These are phyloP conservation scores for Chrysolina americana DNA, from an alignment of 2,888 invertebrate genomes.

Conservation along the genomic window DNA sequence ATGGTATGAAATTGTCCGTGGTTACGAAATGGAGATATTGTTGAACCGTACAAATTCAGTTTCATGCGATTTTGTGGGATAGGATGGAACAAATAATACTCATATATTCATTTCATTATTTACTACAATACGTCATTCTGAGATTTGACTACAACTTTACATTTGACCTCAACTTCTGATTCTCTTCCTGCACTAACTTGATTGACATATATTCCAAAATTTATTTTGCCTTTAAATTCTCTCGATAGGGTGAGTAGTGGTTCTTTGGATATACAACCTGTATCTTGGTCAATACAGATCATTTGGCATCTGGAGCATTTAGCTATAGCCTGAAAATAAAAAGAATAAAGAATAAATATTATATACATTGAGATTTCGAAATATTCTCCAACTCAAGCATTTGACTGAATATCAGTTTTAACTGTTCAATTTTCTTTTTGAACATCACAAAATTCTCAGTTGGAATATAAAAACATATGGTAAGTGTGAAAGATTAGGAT, in stretches of 20 bases:
- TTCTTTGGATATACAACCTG: slow-evolving; percentile 84
- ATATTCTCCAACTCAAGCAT: too few species aligned
- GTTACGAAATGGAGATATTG: too few species aligned
- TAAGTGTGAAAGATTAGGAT: too few species aligned
- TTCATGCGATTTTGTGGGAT: too few species aligned
- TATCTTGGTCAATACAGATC: slow-evolving; percentile 93
- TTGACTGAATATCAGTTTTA: too few species aligned
- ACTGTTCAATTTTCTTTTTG: too few species aligned
- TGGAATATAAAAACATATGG: too few species aligned
- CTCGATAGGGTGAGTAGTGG: slow-evolving; percentile 83
- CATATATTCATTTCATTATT: background rate
- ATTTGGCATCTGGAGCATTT: slow-evolving; percentile 94
- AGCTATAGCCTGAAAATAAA: slow-evolving; percentile 77
- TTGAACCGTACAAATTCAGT: too few species aligned
- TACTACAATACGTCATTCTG: background rate
- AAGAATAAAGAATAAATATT: background rate
- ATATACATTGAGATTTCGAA: background rate
- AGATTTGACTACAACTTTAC: slow-evolving; percentile 18
- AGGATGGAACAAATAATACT: too few species aligned
- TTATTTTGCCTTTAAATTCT: slow-evolving; percentile 81
- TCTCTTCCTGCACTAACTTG: slow-evolving; percentile 35
- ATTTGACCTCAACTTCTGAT: slow-evolving; percentile 32
- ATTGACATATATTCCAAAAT: slow-evolving; percentile 85
- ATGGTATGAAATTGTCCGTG: too few species aligned
- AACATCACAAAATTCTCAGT: too few species aligned